Evolutionary conservation across 2,888 invertebrate species (phyloP).

Genomic region (Dysmachus trigonus): DNA sequence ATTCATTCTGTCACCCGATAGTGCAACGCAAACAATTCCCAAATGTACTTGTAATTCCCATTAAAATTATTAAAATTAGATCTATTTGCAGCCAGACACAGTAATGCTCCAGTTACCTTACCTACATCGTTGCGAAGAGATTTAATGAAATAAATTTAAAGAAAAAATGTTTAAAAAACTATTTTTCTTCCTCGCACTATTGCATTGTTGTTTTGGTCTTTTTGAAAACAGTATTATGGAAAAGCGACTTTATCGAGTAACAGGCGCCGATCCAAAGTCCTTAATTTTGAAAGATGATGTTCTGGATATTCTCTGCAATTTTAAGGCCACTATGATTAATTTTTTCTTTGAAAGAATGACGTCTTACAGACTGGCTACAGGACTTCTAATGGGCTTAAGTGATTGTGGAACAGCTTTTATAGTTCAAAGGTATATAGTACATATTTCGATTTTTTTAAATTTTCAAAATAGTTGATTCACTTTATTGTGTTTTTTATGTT

Average conservation of each 20-base stretch:
- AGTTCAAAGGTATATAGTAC: conserved; percentile 55
- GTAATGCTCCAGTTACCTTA: background rate
- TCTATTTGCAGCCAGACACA: background rate
- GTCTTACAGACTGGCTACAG: conserved; percentile 54
- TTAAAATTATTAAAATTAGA: background rate
- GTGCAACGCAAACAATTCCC: background rate
- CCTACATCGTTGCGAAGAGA: background rate
- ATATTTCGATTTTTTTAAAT: background rate
- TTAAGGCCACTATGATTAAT: conserved; percentile 55
- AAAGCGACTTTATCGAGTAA: background rate
- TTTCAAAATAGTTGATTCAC: background rate
- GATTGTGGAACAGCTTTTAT: conserved; percentile 58
- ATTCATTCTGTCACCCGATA: background rate
- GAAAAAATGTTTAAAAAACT: background rate
- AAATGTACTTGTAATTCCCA: background rate
- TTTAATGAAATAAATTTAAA: background rate
- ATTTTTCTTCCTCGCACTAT: background rate
- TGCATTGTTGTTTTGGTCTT: background rate
- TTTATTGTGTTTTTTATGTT: background rate
- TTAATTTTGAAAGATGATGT: background rate
- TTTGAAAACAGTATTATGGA: background rate
- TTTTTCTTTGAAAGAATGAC: conserved; percentile 59
- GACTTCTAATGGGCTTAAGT: conserved; percentile 56
- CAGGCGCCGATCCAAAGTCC: background rate
- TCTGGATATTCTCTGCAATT: conserved; percentile 56